A percentile compares a stretch with the other conserved stretches of the same genome.
Conservation (phyloP, 2,113 vertebrate genomes). For the Tinamus guttatus region DNA sequence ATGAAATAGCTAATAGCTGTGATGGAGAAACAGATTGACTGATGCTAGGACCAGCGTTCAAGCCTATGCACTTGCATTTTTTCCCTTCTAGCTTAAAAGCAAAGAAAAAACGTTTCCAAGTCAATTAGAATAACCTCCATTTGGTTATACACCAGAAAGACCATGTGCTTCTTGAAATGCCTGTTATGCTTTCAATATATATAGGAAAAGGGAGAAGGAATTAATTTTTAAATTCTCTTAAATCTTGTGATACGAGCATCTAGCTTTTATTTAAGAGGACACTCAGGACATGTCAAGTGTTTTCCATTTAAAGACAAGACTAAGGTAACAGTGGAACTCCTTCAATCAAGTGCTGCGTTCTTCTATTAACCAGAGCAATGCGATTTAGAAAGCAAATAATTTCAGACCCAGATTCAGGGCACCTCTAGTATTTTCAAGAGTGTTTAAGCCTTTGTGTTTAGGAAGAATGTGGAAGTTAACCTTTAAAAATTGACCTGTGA, state of each 20-base stretch:
- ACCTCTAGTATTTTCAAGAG: neutral
- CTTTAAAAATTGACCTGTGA: neutral
- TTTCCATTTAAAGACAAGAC: neutral
- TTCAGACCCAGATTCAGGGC: neutral
- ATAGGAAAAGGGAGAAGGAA: neutral
- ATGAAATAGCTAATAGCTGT: neutral
- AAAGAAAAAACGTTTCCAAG: neutral
- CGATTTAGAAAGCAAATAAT: neutral
- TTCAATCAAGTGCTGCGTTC: neutral
- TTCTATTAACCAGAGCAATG: neutral
- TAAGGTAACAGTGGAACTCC: neutral
- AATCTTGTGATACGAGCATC: neutral
- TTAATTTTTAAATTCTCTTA: neutral
- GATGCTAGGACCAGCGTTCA: neutral
- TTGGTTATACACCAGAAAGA: neutral
- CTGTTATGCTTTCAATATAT: neutral
- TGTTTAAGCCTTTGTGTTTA: neutral
- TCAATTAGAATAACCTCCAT: neutral
- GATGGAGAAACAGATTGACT: neutral
- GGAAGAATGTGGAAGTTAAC: neutral
- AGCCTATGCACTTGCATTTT: neutral
- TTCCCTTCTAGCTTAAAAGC: neutral
- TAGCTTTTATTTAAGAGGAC: neutral
- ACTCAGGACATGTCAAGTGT: neutral
- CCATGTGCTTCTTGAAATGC: neutral